Percentiles rank a stretch among this genome's conserved stretches.
Evolutionary conservation across 2,113 vertebrate species (phyloP).

Genomic region (Scolopax mira): DNA sequence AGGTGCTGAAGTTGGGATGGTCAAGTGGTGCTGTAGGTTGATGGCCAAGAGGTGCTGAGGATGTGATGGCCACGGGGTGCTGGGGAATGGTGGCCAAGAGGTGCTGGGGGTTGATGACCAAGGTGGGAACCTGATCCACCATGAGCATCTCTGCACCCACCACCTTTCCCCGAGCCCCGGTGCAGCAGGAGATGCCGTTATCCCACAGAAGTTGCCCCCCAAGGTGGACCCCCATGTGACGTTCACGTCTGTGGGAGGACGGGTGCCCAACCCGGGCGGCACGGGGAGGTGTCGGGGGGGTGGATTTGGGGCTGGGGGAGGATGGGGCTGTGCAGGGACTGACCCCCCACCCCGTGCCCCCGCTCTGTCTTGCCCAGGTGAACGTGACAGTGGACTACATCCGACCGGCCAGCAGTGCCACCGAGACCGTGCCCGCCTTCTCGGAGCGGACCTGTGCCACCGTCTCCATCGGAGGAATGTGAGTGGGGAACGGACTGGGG

Average conservation of each 20-base stretch:
- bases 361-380: conserved; percentile 77
- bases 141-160: neutral
- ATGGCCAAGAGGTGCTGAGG: neutral
- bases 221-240: neutral
- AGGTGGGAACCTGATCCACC: too few species aligned
- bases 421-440: conserved; percentile 85
- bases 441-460: conserved; percentile 92
- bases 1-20: too few species aligned
- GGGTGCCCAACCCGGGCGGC: neutral
- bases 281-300: neutral
- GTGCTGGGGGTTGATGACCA: too few species aligned
- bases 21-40: neutral
- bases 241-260: too few species aligned
- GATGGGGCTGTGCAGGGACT: neutral
- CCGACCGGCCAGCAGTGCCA: conserved; percentile 85
- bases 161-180: neutral
- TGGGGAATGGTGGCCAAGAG: too few species aligned
- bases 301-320: neutral
- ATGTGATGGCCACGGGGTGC: neutral
- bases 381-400: conserved; percentile 95
- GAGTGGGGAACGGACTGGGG: conserved; percentile 60
- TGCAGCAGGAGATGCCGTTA: neutral
- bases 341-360: neutral
- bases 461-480: conserved; percentile 93
- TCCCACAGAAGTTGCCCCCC: neutral